Percentiles rank a stretch among this genome's conserved stretches.
These are phyloP conservation scores for Spialia ferax DNA, from an alignment of 2,888 invertebrate species.

Conservation along the genomic window DNA sequence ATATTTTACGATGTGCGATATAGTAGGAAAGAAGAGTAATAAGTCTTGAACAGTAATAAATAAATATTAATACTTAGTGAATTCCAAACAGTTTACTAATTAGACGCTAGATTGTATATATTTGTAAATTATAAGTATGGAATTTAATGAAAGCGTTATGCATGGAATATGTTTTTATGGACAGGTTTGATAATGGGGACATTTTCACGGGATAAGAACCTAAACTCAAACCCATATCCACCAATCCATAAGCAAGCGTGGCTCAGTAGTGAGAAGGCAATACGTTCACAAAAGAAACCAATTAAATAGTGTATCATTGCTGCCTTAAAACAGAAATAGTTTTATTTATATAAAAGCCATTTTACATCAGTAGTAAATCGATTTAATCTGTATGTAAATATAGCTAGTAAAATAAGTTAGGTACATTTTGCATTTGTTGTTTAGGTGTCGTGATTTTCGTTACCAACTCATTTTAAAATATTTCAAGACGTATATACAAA, in stretches of 20 bases:
- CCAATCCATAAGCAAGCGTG: neutral
- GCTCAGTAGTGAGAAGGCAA: neutral
- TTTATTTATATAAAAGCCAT: neutral
- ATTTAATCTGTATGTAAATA: neutral
- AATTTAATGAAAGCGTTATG: neutral
- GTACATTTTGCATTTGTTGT: neutral
- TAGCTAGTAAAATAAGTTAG: neutral
- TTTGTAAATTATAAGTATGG: neutral
- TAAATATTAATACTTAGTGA: neutral
- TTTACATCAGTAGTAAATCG: neutral
- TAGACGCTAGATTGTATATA: constrained; percentile 4
- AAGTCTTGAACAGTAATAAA: neutral
- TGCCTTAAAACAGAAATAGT: neutral
- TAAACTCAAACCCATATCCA: neutral
- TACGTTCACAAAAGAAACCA: neutral
- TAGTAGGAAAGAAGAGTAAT: neutral
- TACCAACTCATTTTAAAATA: neutral
- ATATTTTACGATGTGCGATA: constrained; percentile 7
- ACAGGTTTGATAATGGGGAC: neutral
- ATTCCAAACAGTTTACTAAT: neutral
- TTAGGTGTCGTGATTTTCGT: constrained; percentile 1
- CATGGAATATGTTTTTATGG: neutral
- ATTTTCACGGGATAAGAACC: neutral
- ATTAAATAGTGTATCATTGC: too few relatives aligned
- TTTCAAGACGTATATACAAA: neutral